A percentile compares a stretch with the other conserved stretches of the same genome.
phyloP scores from a whole-genome alignment of 2,797 vertebrate species.

The Diplodus sargus region DNA sequence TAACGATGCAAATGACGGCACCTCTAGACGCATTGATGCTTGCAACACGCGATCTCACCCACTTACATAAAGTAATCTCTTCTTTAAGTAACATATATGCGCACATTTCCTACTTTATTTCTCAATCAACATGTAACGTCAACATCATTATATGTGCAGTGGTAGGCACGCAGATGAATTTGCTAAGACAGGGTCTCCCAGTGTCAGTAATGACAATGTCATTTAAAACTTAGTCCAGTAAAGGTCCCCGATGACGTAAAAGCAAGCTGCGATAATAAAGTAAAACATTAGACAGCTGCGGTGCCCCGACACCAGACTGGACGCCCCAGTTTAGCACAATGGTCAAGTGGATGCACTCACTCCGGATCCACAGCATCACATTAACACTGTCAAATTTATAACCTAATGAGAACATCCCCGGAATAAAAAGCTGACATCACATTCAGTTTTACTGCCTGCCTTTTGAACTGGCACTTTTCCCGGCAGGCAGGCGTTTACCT shows the following conservation, averaged over 20 bases:
- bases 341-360: slow-evolving; percentile 11
- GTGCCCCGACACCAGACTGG: not conserved
- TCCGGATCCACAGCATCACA: slow-evolving; percentile 18
- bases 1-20: not conserved
- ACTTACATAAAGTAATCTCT: too few relatives aligned
- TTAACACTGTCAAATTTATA: slow-evolving; percentile 36
- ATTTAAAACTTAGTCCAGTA: not conserved
- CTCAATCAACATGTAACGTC: not conserved
- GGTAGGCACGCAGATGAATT: not conserved
- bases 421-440: slow-evolving; percentile 50
- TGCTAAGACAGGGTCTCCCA: not conserved
- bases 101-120: not conserved
- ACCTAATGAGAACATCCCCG: slow-evolving; percentile 35
- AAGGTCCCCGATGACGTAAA: not conserved
- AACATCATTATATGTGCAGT: not conserved
- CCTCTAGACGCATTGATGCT: too few relatives aligned
- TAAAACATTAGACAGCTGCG: not conserved
- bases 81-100: not conserved
- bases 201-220: not conserved
- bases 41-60: too few relatives aligned
- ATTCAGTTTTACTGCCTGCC: slow-evolving; percentile 27
- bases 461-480: slow-evolving; percentile 45
- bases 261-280: not conserved
- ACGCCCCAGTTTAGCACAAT: slow-evolving; percentile 13
- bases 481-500: slow-evolving; percentile 33